Evolutionary conservation across 2,888 invertebrate genomes (phyloP), one percentile per base, ranked within the genome.

Genomic region (Pammene aurita): DNA sequence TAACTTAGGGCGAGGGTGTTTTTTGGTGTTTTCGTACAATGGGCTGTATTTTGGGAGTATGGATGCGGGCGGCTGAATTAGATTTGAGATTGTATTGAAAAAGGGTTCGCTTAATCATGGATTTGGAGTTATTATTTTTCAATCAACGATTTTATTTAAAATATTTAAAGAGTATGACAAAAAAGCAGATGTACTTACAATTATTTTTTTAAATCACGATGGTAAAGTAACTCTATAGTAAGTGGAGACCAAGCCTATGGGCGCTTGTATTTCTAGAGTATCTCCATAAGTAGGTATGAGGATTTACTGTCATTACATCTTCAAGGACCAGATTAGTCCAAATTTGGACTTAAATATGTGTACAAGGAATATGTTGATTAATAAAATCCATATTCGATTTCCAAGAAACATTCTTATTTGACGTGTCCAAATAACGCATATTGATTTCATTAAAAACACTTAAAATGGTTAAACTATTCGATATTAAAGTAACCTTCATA

Each of bases 1-100:
- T 85, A 83, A 83, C 79, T 84, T 85, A 67, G 89, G 89, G 89
- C 80, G 89, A 89, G 90, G 89, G 83, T 76, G 85, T 82, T 83
- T 85, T 84, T 82, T 82, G 79, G 71, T 74, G 74, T 75, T 76
- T 73, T n/a, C 44, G 79, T 79, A 84, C 82, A 85, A 88, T 84
- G 86, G 86, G 84, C 85, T 78, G 80, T 82, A 83, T 84, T 85
- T 86, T 77, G 75, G 77, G 76, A 77, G 63, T 16, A 44, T 72
- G 76, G 75, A 89, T 90, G 89, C 89, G 89, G 89, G 89, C 82
- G 81, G 81, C 73, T 79, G 79, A 79, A 74, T 74, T 68, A 48
- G 61, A 58, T 75, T 75, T 74, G 71, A 75, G 73, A 75, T 76
- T 75, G 73, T 76, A 77, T 77, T 75, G 76, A 76, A 66, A 74